These are phyloP conservation scores for Eospalax fontanierii DNA, from an alignment of 2,797 vertebrate genomes.

Conservation along the genomic window DNA sequence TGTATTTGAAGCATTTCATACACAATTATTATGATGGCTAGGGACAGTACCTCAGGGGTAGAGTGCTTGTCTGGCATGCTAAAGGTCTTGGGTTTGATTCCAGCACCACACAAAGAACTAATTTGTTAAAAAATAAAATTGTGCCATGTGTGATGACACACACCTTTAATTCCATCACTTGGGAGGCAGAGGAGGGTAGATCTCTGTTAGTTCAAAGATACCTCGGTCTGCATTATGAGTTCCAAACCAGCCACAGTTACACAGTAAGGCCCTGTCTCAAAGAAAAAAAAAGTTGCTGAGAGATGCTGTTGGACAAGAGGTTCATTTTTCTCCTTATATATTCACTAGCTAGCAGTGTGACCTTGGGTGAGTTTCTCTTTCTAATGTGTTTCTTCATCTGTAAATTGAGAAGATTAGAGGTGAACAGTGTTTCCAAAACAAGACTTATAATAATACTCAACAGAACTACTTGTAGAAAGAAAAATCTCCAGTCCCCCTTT, in stretches of 20 bases:
- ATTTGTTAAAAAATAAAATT: neutral
- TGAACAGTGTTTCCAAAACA: slow-evolving; percentile 55
- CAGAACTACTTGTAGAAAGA: slow-evolving; percentile 42
- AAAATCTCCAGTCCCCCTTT: neutral
- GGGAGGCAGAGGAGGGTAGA: neutral
- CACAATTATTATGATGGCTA: neutral
- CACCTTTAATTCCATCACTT: neutral
- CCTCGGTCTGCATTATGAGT: neutral
- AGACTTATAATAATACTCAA: slow-evolving; percentile 17
- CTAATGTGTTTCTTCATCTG: slow-evolving; percentile 53
- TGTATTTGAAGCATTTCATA: neutral
- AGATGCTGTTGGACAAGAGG: neutral
- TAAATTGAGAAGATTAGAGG: slow-evolving; percentile 60
- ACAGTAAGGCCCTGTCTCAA: neutral
- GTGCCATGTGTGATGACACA: no score
- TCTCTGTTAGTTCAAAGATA: neutral
- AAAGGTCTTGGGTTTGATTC: neutral
- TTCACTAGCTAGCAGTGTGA: slow-evolving; percentile 15
- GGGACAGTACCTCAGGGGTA: neutral
- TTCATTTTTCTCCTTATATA: slow-evolving; percentile 24
- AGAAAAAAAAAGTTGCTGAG: neutral
- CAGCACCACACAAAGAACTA: neutral
- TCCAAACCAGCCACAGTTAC: neutral
- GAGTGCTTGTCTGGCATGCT: neutral
- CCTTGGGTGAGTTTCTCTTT: slow-evolving; percentile 41